Evolutionary conservation across 2,113 vertebrate species (phyloP), one percentile per base, ranked within the genome.

Genomic region (Odocoileus virginianus): DNA sequence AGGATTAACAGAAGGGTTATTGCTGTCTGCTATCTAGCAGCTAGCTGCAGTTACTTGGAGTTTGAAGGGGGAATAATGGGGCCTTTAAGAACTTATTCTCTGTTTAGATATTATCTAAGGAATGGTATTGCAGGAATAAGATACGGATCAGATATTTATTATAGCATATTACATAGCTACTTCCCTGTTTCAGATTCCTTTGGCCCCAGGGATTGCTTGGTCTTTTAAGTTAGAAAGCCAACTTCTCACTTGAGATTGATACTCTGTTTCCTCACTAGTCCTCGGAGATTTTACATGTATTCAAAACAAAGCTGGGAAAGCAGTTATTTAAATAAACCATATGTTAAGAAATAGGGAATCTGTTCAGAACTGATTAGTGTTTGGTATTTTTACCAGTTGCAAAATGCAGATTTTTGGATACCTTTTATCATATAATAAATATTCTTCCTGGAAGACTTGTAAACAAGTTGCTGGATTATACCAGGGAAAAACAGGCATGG

Each of bases 181-280:
- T 92, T 89, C 92, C 30, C 67, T 33, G 7, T 91, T 93, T 92
- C 58, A 64, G 19, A 95, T 97, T 85, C 36, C 14, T 81, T 90
- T 84, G 40, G 21, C 36, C 27, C 19, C 50, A 43, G 6, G 27
- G 12, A 7, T 54, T 52, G 74, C n/a, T 91, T 71, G 47, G 9
- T 83, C 5, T 91, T 96, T 76, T 88, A 76, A 74, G 13, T 85
- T 83, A 19, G 64, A 96, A 91, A 86, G 61, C n/a, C 33, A 92
- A 1, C 28, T 89, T 92, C 71, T 40, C 16, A 89, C 28, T 13
- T 92, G n/a, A 74, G 57, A 43, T 57, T 79, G 30, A 23, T 71
- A 25, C 54, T 95, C 2, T 81, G 3, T 67, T 86, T 94, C 25
- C 47, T 94, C 23, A 52, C 50, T 86, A 57, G 28, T 84, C 54